phyloP scores from a whole-genome alignment of 2,888 invertebrate genomes.

The Lissocephala sabroskyi region DNA sequence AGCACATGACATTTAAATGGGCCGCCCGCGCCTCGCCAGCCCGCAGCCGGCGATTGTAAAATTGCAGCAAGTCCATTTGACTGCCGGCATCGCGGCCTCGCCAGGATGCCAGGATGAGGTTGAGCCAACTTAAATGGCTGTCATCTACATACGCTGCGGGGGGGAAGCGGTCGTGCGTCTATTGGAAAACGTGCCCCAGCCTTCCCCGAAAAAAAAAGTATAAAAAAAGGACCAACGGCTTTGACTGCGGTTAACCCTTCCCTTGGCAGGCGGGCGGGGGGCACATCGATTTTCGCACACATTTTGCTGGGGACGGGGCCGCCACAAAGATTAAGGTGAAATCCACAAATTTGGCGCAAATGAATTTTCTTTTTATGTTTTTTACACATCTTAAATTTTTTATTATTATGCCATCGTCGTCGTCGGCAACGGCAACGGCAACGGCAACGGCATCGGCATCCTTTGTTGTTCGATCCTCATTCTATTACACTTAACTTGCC shows the following conservation, averaged over 20 bases:
- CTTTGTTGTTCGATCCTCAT: slow-evolving; percentile 64
- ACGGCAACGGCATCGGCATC: slow-evolving; percentile 21
- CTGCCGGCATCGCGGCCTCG: too few relatives aligned
- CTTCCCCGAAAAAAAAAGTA: slow-evolving; percentile 7
- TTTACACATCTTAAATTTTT: slow-evolving; percentile 64
- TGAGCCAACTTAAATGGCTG: slow-evolving; percentile 55
- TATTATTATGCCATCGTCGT: slow-evolving; percentile 62
- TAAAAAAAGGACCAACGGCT: slow-evolving; percentile 46
- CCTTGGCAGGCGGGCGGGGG: slow-evolving; percentile 12
- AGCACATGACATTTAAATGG: slow-evolving; percentile 1
- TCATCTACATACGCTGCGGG: slow-evolving; percentile 15
- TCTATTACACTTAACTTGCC: slow-evolving; percentile 57
- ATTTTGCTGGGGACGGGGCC: slow-evolving; percentile 22
- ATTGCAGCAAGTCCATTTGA: slow-evolving; percentile 8
- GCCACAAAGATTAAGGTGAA: slow-evolving; percentile 54
- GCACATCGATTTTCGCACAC: slow-evolving; percentile 57
- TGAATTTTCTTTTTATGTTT: slow-evolving; percentile 65
- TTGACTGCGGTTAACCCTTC: slow-evolving; percentile 24
- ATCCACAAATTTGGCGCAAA: slow-evolving; percentile 66
- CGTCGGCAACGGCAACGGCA: too few relatives aligned
- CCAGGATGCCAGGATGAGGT: slow-evolving; percentile 8
- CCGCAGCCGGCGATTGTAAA: slow-evolving; percentile 53
- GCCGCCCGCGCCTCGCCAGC: background rate
- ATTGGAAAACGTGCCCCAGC: slow-evolving; percentile 36
- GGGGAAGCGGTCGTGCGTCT: slow-evolving; percentile 26